phyloP scores from a whole-genome alignment of 2,113 vertebrate species.

The Erpornis zantholeuca region DNA sequence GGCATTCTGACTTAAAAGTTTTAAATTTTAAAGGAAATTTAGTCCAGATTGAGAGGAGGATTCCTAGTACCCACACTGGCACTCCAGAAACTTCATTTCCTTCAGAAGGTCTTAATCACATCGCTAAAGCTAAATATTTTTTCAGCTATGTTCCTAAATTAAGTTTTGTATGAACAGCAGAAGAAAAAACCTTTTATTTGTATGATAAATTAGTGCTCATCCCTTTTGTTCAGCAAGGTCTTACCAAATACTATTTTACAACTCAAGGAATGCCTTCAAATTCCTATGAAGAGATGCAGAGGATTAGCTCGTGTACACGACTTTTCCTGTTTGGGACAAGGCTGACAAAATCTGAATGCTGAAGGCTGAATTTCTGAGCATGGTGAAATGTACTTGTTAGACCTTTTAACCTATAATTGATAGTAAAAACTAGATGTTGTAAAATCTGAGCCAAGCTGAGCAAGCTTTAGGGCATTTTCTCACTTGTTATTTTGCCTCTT shows the following conservation, averaged over 20 bases:
- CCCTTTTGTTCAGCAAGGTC: not conserved
- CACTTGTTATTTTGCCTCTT: not conserved
- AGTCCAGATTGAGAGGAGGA: not conserved
- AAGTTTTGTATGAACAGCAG: not conserved
- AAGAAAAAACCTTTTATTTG: not conserved
- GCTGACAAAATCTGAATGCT: not conserved
- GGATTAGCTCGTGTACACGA: not conserved
- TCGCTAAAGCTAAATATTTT: not conserved
- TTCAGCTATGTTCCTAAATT: not conserved
- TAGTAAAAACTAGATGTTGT: not conserved
- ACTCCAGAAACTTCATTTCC: not conserved
- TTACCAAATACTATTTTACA: not conserved
- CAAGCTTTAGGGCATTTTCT: not conserved
- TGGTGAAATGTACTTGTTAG: not conserved
- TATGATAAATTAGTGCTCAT: not conserved
- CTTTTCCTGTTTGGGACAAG: not conserved
- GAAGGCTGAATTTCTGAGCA: not conserved
- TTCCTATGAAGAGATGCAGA: not conserved
- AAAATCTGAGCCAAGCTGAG: not conserved
- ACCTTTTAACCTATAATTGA: not conserved
- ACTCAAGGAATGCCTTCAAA: not conserved
- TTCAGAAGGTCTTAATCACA: constrained; percentile 1
- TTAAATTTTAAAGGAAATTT: constrained; percentile 24
- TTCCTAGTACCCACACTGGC: not conserved
- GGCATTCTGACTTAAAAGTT: not conserved